A percentile compares a stretch with the other conserved stretches of the same genome.
Conservation (phyloP, 2,113 vertebrate genomes). For the Oncorhynchus nerka region DNA sequence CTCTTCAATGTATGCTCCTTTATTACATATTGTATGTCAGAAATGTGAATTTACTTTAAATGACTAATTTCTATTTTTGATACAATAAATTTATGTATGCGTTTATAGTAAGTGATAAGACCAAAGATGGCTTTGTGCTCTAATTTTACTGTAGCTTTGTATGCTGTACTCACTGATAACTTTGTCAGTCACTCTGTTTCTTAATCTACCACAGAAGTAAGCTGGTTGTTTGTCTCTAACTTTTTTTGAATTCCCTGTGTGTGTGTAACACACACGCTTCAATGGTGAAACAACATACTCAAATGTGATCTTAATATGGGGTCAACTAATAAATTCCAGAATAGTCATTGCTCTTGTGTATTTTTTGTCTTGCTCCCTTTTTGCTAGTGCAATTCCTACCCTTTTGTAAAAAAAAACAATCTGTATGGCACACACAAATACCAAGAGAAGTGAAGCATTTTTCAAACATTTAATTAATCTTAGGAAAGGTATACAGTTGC, state of each 20-base stretch:
- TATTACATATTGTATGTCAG: constrained; percentile 66
- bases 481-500: no score
- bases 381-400: not conserved
- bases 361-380: not conserved
- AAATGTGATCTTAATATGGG: constrained; percentile 52
- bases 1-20: constrained; percentile 62
- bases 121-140: constrained; percentile 78
- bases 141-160: constrained; percentile 63
- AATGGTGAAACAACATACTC: constrained; percentile 65
- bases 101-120: constrained; percentile 72
- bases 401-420: not conserved
- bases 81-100: constrained; percentile 77
- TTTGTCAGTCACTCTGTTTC: constrained; percentile 57
- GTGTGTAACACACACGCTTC: constrained; percentile 37
- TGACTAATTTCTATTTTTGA: constrained; percentile 82
- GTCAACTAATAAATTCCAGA: constrained; percentile 65
- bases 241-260: constrained; percentile 55
- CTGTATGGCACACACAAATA: no score
- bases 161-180: constrained; percentile 63
- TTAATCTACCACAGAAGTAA: constrained; percentile 61
- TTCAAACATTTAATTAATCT: no score
- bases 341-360: constrained; percentile 28
- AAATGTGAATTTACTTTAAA: constrained; percentile 77
- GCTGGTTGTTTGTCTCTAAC: constrained; percentile 42
- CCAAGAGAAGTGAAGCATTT: no score